phyloP scores from a whole-genome alignment of 2,113 vertebrate species.

The Ia io region DNA sequence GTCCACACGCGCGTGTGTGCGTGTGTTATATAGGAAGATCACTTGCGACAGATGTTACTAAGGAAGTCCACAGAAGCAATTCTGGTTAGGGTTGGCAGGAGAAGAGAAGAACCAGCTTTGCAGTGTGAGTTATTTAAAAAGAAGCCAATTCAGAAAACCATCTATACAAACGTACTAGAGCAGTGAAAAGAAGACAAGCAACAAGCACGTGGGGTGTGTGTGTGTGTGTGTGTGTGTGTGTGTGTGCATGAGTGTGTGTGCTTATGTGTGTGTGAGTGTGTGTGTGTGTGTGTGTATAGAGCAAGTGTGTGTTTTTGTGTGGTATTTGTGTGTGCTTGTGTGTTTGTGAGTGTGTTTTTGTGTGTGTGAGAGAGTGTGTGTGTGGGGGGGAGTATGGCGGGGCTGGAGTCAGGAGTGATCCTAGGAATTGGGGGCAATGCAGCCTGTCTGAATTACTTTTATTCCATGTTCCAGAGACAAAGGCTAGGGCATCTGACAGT shows the following conservation, averaged over 20 bases:
- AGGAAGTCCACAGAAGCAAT: background rate
- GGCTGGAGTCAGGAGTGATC: background rate
- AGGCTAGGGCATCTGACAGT: fast-evolving
- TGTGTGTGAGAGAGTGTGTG: no score
- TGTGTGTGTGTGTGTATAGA: background rate
- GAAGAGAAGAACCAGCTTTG: background rate
- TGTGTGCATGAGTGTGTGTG: background rate
- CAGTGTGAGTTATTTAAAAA: slow-evolving; percentile 21
- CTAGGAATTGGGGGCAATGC: background rate
- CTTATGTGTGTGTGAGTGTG: background rate
- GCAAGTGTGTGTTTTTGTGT: no score
- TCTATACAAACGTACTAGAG: slow-evolving; percentile 9
- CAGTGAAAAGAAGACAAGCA: background rate
- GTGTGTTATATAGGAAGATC: background rate
- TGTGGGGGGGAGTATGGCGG: fast-evolving
- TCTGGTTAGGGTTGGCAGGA: background rate
- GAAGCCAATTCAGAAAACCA: slow-evolving; percentile 50
- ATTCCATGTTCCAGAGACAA: background rate
- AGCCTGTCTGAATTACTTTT: background rate
- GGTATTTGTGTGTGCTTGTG: no score
- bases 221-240: background rate
- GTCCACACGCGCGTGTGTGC: background rate
- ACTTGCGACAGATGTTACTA: background rate
- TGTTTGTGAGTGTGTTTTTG: no score
- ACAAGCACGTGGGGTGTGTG: background rate